Evolutionary conservation across 1,140 invertebrate species (phyloP), one percentile per base, ranked within the genome.

Genomic region (Arctopsyche grandis): DNA sequence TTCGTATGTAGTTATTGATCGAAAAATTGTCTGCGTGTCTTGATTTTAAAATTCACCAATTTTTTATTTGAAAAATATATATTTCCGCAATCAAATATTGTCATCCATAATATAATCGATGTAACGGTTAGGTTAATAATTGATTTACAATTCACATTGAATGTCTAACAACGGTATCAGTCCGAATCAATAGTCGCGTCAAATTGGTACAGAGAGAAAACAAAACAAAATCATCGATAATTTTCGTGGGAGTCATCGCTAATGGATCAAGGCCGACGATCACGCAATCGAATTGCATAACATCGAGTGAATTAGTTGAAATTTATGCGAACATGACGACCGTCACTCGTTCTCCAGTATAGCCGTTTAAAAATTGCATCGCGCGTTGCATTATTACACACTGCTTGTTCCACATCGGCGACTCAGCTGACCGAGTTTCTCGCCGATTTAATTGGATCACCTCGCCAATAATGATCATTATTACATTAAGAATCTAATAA

Each of bases 201-300:
- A 7, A 1, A 38, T 38, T 38, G 29, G 29, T 1, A 7, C 29
- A 38, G 29, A 4, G 29, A 38, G n/a, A n/a, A n/a, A n/a, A n/a
- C n/a, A n/a, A 38, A 38, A 38, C 7, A 7, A 52, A 5, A 5
- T 52, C 16, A 5, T 52, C 48, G 12, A 52, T 52, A 52, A 26
- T 26, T 26, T 24, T 66, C 24, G 63, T 66, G 63, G 63, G 63
- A 66, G 63, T 66, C n/a, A 24, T 22, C 24, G 5, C 26, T 66
- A 66, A 66, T 66, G 14, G 63, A 66, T 66, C 63, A 66, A 21
- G 63, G 63, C 24, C 63, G 19, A 52, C 48, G 48, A 52, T 52
- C 16, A 14, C 12, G 10, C 48, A 14, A 52, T 52, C 12, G 1
- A 52, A 52, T 52, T 52, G 16, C 16, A 10, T 10, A 52, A 52